Evolutionary conservation across 2,888 invertebrate genomes (phyloP), one percentile per base, ranked within the genome.

Genomic region (Stenodera caucasica): DNA sequence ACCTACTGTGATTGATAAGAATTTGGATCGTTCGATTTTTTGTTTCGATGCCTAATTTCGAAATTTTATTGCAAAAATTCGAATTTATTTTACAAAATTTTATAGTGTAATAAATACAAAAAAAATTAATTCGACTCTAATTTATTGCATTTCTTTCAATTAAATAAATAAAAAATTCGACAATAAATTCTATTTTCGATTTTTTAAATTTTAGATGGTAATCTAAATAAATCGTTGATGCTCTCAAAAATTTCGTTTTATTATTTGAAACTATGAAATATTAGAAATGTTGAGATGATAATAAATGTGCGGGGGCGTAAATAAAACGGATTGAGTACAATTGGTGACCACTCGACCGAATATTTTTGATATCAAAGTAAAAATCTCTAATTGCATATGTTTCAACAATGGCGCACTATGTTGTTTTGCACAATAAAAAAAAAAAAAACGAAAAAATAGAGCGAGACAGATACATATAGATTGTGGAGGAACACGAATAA

Each of bases 301-400:
- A 45, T 45, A 45, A 45, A 45, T 21, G 45, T 70, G 70, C 68
- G 73, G 76, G 75, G 78, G 77, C 75, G 78, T 76, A 75, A 75
- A n/a, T 75, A 72, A 73, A 71, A 71, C 67, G 70, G 1, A 21
- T 21, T 45, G 65, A 66, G 66, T 70, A 76, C 79, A 78, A 80
- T 80, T 79, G 78, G 78, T 72, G 76, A 70, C 70, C 79, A 76
- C 74, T 79, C 75, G 75, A 78, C 78, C 79, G 76, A 71, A 67
- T 56, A 69, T 58, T 58, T 61, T 68, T n/a, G 68, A 69, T 80
- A 79, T 80, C 80, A 78, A 79, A 79, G 78, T 77, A 77, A 80
- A 80, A 80, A 78, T 79, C 78, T 79, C 72, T 73, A 63, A 63
- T 63, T 63, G 59, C 63, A 57, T 61, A 50, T 59, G 59, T 57